Conservation (phyloP, 2,797 vertebrate genomes). For the Sebastes cheni region DNA sequence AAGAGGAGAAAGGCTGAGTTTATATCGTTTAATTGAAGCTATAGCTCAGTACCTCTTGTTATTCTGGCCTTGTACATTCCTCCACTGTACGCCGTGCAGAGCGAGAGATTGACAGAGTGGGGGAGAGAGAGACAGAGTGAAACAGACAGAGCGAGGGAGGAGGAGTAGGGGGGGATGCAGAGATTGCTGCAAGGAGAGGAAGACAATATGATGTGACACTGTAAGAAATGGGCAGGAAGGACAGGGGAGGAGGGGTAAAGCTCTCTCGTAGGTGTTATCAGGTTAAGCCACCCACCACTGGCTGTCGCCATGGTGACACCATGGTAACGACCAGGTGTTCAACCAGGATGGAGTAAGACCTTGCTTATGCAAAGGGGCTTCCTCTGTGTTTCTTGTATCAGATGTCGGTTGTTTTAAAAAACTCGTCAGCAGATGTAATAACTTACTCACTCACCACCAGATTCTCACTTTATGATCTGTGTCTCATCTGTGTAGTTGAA, state of each 20-base stretch:
- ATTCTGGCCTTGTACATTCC: conserved; percentile 51
- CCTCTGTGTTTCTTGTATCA: conserved; percentile 2
- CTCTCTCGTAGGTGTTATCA: conserved; percentile 70
- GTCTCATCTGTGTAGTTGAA: not conserved
- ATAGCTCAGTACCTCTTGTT: conserved; percentile 25
- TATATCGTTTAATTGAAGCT: conserved; percentile 32
- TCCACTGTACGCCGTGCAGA: conserved; percentile 34
- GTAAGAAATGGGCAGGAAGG: conserved; percentile 26
- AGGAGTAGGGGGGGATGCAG: conserved; percentile 19
- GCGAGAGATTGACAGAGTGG: conserved; percentile 23
- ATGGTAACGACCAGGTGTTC: conserved; percentile 75
- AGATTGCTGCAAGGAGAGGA: conserved; percentile 30
- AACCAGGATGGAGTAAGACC: conserved; percentile 25
- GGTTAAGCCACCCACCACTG: conserved; percentile 68
- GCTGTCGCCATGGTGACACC: conserved; percentile 73
- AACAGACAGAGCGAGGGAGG: not conserved
- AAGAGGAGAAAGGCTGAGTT: not conserved
- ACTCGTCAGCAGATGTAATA: not conserved
- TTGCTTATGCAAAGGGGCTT: conserved; percentile 22
- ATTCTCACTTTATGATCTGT: not conserved
- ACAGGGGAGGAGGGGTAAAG: not conserved
- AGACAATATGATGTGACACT: conserved; percentile 45
- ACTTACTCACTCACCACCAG: not conserved
- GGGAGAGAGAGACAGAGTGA: conserved; percentile 6
- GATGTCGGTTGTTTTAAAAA: not conserved